Base-by-base conservation (phyloP, 2,888 invertebrate species). In the Sepiola atlantica region DNA sequence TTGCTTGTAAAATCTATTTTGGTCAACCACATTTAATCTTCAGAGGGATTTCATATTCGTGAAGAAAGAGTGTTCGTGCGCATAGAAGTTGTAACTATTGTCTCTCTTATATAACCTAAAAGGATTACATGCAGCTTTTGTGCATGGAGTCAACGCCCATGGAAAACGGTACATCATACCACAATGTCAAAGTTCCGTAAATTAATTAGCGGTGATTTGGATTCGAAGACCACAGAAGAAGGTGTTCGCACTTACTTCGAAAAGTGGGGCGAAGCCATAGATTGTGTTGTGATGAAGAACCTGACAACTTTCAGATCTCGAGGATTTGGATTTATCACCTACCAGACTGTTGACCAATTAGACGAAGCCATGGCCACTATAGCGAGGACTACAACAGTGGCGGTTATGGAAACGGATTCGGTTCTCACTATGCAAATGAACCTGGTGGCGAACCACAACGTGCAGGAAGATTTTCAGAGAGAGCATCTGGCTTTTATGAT, bases 261-360 rank as follows among this genome's bases (percentile, higher is more conserved):
- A 97, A 98, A 99, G 98, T 99, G 99, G 98, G 99, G 99, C 35
- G 99, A 99, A 97, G 99, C 97, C 45, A 95, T 96, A 12, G 97
- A 97, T 94, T 96, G 96, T 94, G 96, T 97, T 93, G 97, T 97
- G n/a, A 97, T 97, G 97, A 96, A 96, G 93, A 97, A 97, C 94
- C 95, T 96, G n/a, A 94, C 95, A 21, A 96, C 96, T 8, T 96
- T 96, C 94, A 96, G 96, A 94, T 99, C 99, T 0, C 98, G 99
- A 95, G 99, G 99, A 0, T 99, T 99, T 97, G 99, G 99, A 12
- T 99, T 99, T 97, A 99, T 99, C 94, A 99, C 99, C 20, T 99
- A 99, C 97, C 98, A 99, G 12, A 98, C 98, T 95, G 98, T 99
- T 18, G 98, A 98, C 95, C 99, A 99, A 99, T 99, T 99, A n/a